Percentiles rank a stretch among this genome's conserved stretches.
phyloP scores from a whole-genome alignment of 2,797 vertebrate genomes.

The Molothrus aeneus region DNA sequence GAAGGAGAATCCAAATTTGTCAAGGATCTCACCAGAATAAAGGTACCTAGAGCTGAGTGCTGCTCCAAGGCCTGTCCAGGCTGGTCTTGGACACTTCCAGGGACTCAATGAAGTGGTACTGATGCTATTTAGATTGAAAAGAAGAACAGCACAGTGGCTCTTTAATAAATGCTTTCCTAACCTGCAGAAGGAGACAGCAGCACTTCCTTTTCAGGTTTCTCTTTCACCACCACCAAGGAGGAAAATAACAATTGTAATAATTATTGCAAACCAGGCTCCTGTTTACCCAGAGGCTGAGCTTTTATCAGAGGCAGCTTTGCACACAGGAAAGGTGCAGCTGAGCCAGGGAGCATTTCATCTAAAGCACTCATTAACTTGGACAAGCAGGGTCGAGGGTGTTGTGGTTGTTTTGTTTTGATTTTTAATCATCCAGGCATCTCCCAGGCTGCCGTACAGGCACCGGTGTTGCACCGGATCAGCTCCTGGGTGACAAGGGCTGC shows the following conservation, averaged over 20 bases:
- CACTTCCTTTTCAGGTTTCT: neutral
- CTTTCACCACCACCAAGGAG: neutral
- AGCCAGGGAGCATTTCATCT: neutral
- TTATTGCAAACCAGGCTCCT: neutral
- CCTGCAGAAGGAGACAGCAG: neutral
- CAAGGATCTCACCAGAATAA: neutral
- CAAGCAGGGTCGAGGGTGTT: neutral
- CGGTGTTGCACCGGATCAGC: neutral
- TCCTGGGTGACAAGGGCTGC: neutral
- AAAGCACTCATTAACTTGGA: neutral
- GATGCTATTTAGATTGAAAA: neutral
- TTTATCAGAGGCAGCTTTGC: neutral
- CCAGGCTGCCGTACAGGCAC: neutral
- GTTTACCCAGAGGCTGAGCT: neutral
- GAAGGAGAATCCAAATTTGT: neutral
- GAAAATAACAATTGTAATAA: neutral
- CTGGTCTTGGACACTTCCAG: neutral
- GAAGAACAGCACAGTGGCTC: neutral
- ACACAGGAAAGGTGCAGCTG: neutral
- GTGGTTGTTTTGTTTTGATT: conserved; percentile 15
- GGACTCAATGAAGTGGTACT: neutral
- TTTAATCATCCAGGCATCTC: conserved; percentile 24
- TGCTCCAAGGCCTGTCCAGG: neutral
- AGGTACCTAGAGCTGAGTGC: neutral
- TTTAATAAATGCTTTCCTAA: neutral